These are phyloP conservation scores for Hystrix brachyura DNA, from an alignment of 2,113 vertebrate species.

Conservation along the genomic window DNA sequence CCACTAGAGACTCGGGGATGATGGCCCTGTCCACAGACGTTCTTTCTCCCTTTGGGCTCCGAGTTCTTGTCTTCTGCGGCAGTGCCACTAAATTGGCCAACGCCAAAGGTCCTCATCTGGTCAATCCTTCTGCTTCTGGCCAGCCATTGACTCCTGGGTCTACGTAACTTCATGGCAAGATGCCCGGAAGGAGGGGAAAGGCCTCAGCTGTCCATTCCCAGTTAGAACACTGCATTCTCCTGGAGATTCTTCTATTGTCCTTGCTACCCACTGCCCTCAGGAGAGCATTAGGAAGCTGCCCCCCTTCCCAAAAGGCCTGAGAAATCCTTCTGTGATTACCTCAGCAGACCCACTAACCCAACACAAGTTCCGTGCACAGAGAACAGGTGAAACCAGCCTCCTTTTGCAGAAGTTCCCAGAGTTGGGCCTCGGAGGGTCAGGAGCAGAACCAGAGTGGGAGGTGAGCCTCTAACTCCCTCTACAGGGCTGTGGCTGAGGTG, in stretches of 20 bases:
- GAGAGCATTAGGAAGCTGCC: conserved; percentile 33
- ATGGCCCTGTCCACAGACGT: neutral
- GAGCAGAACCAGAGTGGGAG: neutral
- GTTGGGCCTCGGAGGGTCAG: neutral
- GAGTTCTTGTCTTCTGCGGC: neutral
- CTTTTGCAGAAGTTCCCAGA: neutral
- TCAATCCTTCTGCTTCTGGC: neutral
- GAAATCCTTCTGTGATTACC: neutral
- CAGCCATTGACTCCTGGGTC: neutral
- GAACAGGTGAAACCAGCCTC: conserved; percentile 30
- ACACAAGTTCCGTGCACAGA: neutral
- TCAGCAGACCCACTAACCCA: conserved; percentile 20
- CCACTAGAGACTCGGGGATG: neutral
- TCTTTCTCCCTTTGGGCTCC: neutral
- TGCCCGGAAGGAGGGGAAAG: neutral
- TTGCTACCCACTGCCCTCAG: neutral
- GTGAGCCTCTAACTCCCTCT: conserved; percentile 68
- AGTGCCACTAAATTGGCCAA: neutral
- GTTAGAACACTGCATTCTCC: neutral
- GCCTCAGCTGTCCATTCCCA: neutral
- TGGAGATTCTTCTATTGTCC: neutral
- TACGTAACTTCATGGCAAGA: neutral
- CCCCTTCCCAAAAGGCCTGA: neutral
- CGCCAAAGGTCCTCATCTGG: neutral
- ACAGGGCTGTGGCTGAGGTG: conserved; percentile 28